Evolutionary conservation across 2,113 vertebrate genomes (phyloP).

Genomic region (Clarias batrachus): DNA sequence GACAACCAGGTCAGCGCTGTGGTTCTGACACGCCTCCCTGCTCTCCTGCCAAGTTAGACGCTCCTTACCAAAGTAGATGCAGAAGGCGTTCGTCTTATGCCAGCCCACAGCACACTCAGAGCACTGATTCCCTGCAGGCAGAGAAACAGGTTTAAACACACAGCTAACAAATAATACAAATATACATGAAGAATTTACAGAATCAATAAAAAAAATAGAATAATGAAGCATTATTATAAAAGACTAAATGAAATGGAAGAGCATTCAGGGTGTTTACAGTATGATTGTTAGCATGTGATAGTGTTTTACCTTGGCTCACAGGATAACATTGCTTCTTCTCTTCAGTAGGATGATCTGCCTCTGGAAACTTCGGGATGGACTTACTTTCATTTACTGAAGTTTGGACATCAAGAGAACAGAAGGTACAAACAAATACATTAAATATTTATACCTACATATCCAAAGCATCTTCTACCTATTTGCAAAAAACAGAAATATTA

Average conservation of each 20-base stretch:
- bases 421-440: background rate
- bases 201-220: background rate
- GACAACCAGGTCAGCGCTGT: conserved; percentile 64
- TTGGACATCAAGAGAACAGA: background rate
- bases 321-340: too few species aligned
- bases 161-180: background rate
- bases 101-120: conserved; percentile 51
- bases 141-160: background rate
- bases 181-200: background rate
- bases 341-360: too few species aligned
- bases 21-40: conserved; percentile 52
- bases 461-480: too few species aligned
- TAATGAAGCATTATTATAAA: background rate
- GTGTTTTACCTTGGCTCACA: background rate
- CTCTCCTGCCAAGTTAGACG: conserved; percentile 61
- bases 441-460: background rate
- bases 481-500: conserved; percentile 11
- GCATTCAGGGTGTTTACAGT: background rate
- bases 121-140: conserved; percentile 22
- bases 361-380: background rate
- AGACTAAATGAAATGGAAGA: background rate
- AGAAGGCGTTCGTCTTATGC: conserved; percentile 50
- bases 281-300: background rate
- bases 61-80: conserved; percentile 61
- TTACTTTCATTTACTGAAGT: conserved; percentile 6